phyloP scores from a whole-genome alignment of 2,797 vertebrate species.

The Galago senegalensis region DNA sequence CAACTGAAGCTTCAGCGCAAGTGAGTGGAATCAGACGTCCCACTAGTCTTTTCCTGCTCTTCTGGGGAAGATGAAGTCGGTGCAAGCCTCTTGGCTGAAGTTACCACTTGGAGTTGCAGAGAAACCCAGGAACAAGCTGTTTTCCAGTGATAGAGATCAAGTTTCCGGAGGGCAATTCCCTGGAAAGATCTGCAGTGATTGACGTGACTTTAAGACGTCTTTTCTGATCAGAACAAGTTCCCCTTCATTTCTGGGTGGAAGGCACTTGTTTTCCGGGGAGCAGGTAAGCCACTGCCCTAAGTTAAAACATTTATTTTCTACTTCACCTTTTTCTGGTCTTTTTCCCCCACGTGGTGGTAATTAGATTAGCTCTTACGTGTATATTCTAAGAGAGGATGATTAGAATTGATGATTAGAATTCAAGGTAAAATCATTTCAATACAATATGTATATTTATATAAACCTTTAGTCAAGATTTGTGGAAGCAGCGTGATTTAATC shows the following conservation, averaged over 20 bases:
- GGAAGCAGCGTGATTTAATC: not conserved
- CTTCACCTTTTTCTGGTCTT: not conserved
- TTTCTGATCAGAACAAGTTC: conserved; percentile 3
- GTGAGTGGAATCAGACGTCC: not conserved
- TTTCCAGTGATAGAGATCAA: not conserved
- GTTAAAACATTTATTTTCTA: not conserved
- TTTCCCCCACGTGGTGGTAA: not conserved
- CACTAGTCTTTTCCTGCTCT: not conserved
- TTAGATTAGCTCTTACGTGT: not conserved
- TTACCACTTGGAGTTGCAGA: not conserved
- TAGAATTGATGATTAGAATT: not conserved
- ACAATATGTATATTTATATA: not conserved
- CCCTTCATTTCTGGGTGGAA: not conserved
- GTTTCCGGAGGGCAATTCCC: not conserved
- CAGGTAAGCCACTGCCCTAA: not conserved
- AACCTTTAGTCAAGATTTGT: not conserved
- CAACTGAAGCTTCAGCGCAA: not conserved
- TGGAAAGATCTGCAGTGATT: not conserved
- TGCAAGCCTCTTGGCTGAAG: not conserved
- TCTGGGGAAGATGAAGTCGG: not conserved
- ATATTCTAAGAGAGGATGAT: not conserved
- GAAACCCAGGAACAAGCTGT: not conserved
- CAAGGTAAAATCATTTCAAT: not conserved
- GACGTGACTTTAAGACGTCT: not conserved
- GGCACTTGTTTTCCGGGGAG: not conserved